Evolutionary conservation across 2,797 vertebrate species (phyloP), one percentile per base, ranked within the genome.

Genomic region (Phoxinus dragarum): DNA sequence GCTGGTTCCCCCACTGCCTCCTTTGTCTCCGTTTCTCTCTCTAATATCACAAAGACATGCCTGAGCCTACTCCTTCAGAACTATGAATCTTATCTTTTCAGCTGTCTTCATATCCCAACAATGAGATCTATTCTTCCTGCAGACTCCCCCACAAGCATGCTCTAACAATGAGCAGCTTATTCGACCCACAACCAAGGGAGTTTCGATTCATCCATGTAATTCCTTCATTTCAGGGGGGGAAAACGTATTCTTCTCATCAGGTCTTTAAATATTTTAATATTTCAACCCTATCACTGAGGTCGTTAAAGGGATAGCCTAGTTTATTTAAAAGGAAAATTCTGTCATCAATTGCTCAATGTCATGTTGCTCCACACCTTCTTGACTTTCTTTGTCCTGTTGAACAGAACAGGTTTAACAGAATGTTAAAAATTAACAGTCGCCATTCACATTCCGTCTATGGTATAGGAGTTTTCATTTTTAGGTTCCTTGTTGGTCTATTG

Each of bases 101-200:
- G 90, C 91, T 84, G 91, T 91, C 90, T 89, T 92, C 88, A 88
- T 85, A 89, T 91, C 85, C 80, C 81, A 91, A 93, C 92, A 91
- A 89, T 93, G 90, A 85, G 56, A 49, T 78, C 88, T 83, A 86
- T 84, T 81, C 73, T 74, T 85, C 76, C 42, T 21, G 14, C n/a
- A 47, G 76, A 49, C 82, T 86, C 82, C 82, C 80, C 86, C 86
- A 47, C 80, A 86, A 85, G 81, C 86, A 80, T 89, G 64, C 59
- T 76, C 38, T 81, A 89, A 91, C 91, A 92, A 91, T 88, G 79
- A 61, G 5, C n/a, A 59, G 59, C 89, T 90, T 90, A 80, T 92
- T 89, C 84, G 72, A 77, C 68, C 75, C 79, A 66, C 72, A 77
- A 72, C 44, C 78, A 84, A 61, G 88, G 85, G 82, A 89, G 83